Conservation (phyloP, 2,797 vertebrate genomes). For the Cyprinella venusta region DNA sequence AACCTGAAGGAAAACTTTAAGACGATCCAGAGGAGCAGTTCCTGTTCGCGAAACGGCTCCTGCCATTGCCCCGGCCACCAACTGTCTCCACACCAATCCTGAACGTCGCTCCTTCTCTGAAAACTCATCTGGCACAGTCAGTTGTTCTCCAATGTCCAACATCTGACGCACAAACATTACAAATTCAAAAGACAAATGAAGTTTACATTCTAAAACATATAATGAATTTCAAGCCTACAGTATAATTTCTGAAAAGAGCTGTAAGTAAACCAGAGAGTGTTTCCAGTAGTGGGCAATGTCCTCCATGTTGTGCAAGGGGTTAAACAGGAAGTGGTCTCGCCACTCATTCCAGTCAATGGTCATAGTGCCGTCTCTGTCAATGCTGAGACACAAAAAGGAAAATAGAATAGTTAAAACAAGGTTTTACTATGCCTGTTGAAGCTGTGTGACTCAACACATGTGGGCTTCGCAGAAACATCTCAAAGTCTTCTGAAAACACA, state of each 20-base stretch:
- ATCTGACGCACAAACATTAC: constrained; percentile 74
- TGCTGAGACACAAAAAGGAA: constrained; percentile 68
- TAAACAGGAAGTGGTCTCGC: constrained; percentile 88
- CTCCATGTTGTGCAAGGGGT: constrained; percentile 86
- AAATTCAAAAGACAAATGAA: constrained; percentile 1
- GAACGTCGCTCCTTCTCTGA: constrained; percentile 86
- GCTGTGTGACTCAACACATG: constrained; percentile 15
- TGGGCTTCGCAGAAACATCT: constrained; percentile 17
- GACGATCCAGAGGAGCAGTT: constrained; percentile 91
- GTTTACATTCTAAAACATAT: neutral
- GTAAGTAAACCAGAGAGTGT: constrained; percentile 78
- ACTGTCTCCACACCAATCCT: constrained; percentile 92
- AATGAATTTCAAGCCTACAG: constrained; percentile 18
- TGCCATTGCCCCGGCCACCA: constrained; percentile 88
- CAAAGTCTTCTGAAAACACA: neutral
- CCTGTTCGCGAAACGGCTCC: constrained; percentile 92
- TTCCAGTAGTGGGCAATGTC: constrained; percentile 87
- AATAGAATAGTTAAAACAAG: neutral
- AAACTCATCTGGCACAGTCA: constrained; percentile 93
- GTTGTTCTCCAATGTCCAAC: constrained; percentile 91
- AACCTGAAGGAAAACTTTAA: constrained; percentile 96
- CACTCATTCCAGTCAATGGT: constrained; percentile 89
- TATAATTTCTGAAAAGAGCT: constrained; percentile 23
- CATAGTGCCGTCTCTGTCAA: constrained; percentile 86
- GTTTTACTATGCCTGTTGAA: neutral